phyloP scores from a whole-genome alignment of 2,888 invertebrate genomes.

The Iphiclides podalirius region DNA sequence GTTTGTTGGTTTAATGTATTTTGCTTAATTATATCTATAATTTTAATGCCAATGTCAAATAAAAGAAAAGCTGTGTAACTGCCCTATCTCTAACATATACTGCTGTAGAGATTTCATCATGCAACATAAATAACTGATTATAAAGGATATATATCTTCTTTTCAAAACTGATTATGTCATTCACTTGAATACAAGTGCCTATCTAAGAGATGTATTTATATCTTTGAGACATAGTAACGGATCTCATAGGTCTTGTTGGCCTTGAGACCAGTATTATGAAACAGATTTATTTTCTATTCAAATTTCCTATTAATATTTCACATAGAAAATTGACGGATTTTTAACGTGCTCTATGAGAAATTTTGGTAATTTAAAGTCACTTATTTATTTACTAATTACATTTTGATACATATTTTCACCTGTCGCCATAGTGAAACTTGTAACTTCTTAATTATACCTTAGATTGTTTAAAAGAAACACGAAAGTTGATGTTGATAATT shows the following conservation, averaged over 20 bases:
- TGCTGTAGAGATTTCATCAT: conserved; percentile 11
- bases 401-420: too few relatives aligned
- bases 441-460: too few relatives aligned
- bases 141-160: not conserved
- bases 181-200: conserved; percentile 5
- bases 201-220: conserved; percentile 13
- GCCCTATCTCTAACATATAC: not conserved
- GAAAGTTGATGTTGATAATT: too few relatives aligned
- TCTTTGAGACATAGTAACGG: conserved; percentile 12
- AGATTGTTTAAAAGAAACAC: too few relatives aligned
- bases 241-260: conserved; percentile 20
- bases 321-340: too few relatives aligned
- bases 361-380: too few relatives aligned
- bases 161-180: conserved; percentile 9
- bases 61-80: conserved; percentile 9
- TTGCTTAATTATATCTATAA: conserved; percentile 5
- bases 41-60: conserved; percentile 2
- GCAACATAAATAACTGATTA: not conserved
- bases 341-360: too few relatives aligned
- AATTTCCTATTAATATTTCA: too few relatives aligned
- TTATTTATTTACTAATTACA: too few relatives aligned
- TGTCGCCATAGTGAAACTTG: too few relatives aligned
- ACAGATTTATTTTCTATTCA: too few relatives aligned
- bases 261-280: conserved; percentile 15
- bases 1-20: conserved; percentile 1